Base-by-base conservation (phyloP, 2,797 vertebrate genomes). In the Allobates femoralis region DNA sequence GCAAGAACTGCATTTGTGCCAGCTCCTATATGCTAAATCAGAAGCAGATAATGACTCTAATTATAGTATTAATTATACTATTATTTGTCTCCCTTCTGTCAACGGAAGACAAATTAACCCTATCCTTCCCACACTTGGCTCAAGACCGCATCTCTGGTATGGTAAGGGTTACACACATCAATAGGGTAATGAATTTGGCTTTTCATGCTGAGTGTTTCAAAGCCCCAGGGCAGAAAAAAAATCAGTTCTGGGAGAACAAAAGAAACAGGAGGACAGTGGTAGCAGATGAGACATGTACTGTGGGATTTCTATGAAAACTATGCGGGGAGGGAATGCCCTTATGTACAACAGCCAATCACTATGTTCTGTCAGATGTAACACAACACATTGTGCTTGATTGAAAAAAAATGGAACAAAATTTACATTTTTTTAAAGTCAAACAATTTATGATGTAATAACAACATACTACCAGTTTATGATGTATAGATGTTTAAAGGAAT, bases 41-140 rank as follows among this genome's bases (percentile, higher is more conserved):
- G 67, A 86, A 85, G 75, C 51, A 88, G 90, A 84, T 92, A 92
- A 94, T 92, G 89, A 93, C 92, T 89, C 91, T 91, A 89, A 92
- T 93, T 93, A 91, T 87, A 91, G 82, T n/a, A n/a, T n/a, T n/a
- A n/a, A n/a, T n/a, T n/a, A n/a, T n/a, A n/a, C n/a, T n/a, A n/a
- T n/a, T n/a, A n/a, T n/a, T n/a, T n/a, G n/a, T n/a, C n/a, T 21
- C 34, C 19, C 34, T 56, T 41, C 77, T 62, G 34, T 79, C 66
- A 78, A 19, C 34, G 60, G 32, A 32, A 71, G 77, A 80, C 51
- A 26, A 16, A 30, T 74, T 60, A 60, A 75, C 81, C 69, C 81
- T 41, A 12, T 74, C n/a, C 69, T 41, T 28, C 23, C 55, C 28
- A 21, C n/a, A 53, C 66, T 37, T n/a, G 58, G 53, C 71, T 69